phyloP scores from a whole-genome alignment of 1,140 invertebrate species.

The Yoshiicerus persimilis region DNA sequence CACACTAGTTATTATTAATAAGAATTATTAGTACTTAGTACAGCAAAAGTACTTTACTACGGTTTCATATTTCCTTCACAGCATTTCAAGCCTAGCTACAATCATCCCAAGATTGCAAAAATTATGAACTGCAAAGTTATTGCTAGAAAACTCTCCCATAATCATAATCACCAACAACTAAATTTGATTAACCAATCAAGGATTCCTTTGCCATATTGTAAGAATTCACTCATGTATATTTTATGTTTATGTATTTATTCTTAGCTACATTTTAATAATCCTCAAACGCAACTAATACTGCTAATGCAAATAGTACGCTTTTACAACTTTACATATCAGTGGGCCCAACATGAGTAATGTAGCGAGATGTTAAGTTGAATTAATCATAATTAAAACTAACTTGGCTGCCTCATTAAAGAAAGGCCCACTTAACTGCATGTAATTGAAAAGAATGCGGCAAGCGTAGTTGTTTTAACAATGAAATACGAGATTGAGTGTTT shows the following conservation, averaged over 20 bases:
- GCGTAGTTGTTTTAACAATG: background rate
- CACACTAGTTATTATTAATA: background rate
- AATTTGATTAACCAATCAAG: no score
- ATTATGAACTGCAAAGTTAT: background rate
- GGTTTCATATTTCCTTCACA: constrained; percentile 14
- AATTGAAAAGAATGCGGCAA: background rate
- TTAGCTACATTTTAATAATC: no score
- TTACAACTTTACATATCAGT: background rate
- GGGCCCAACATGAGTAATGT: no score
- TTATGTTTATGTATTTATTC: no score
- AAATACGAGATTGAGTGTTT: background rate
- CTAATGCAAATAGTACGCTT: no score
- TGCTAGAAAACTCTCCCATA: background rate
- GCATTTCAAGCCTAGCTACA: background rate
- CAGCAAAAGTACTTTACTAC: constrained; percentile 7
- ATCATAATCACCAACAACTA: background rate
- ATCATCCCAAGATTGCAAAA: background rate
- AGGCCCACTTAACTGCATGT: background rate
- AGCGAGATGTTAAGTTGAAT: no score
- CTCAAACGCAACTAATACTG: no score
- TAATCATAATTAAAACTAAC: background rate
- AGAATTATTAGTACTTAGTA: no score
- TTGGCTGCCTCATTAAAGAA: background rate
- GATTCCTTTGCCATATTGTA: no score
- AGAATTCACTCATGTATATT: no score